Percentiles rank a stretch among this genome's conserved stretches.
These are phyloP conservation scores for Agapornis roseicollis DNA, from an alignment of 2,113 vertebrate species.

Conservation along the genomic window DNA sequence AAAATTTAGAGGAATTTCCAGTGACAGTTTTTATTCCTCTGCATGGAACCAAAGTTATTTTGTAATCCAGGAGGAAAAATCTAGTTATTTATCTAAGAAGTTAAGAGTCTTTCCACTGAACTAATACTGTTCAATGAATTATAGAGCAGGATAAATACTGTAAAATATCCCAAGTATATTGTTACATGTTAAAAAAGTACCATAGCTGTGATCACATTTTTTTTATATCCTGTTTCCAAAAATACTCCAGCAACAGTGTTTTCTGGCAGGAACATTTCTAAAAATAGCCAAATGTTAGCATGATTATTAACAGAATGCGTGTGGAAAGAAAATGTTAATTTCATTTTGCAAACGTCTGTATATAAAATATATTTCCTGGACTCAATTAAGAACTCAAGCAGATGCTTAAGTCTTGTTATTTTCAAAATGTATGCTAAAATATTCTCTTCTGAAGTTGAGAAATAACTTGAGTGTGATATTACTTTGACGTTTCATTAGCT, in stretches of 20 bases:
- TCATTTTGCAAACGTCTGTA: background rate
- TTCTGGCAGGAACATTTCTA: background rate
- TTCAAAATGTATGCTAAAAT: background rate
- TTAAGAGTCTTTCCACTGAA: background rate
- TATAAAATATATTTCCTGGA: background rate
- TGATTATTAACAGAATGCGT: background rate
- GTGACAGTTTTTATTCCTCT: constrained; percentile 9
- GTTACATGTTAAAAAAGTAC: background rate
- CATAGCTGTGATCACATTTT: background rate
- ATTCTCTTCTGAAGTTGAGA: background rate
- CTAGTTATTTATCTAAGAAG: constrained; percentile 1
- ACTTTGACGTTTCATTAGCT: background rate
- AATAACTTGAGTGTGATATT: background rate
- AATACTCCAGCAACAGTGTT: background rate
- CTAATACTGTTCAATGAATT: background rate
- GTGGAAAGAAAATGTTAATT: background rate
- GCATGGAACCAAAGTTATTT: background rate
- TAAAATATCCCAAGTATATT: background rate
- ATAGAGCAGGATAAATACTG: background rate
- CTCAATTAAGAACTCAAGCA: background rate
- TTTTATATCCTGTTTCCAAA: constrained; percentile 17
- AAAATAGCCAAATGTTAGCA: constrained; percentile 7
- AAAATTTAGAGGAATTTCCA: constrained; percentile 7
- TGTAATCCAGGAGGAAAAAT: background rate
- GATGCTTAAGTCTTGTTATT: background rate